phyloP scores from a whole-genome alignment of 2,797 vertebrate genomes.

The Poecilia velifera region DNA sequence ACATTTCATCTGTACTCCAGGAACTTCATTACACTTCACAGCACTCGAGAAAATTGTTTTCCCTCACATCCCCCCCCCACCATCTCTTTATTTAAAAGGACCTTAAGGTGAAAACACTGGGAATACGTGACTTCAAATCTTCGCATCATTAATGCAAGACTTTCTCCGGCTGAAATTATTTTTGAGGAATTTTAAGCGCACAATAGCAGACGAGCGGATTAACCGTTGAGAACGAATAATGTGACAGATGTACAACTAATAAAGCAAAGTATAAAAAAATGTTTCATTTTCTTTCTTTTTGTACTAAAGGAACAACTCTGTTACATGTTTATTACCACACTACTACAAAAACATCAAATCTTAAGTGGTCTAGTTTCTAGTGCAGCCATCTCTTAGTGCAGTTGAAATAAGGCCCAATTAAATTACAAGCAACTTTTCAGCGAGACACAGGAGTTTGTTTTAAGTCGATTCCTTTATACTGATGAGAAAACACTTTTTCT shows the following conservation, averaged over 20 bases:
- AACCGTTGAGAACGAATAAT: background rate
- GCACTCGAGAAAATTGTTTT: slow-evolving; percentile 51
- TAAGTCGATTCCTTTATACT: too few species aligned
- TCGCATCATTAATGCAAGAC: background rate
- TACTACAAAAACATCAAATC: too few species aligned
- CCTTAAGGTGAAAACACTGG: slow-evolving; percentile 12
- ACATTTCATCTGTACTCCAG: slow-evolving; percentile 25
- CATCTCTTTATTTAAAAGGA: slow-evolving; percentile 14
- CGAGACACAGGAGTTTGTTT: too few species aligned
- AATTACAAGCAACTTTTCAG: too few species aligned
- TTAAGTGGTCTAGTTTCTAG: too few species aligned
- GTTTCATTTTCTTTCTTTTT: background rate
- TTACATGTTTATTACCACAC: background rate
- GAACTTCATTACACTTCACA: slow-evolving; percentile 52
- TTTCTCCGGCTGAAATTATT: slow-evolving; percentile 13
- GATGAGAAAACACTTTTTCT: too few species aligned
- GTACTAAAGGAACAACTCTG: background rate
- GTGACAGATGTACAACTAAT: background rate
- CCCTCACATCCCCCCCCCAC: slow-evolving; percentile 28
- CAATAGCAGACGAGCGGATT: background rate
- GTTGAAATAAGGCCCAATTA: too few species aligned
- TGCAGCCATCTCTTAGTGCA: too few species aligned
- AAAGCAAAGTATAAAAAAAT: background rate
- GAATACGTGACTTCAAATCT: slow-evolving; percentile 35
- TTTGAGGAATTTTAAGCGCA: background rate